These are phyloP conservation scores for Julus scandinavius DNA, from an alignment of 2,888 invertebrate species.

Conservation along the genomic window DNA sequence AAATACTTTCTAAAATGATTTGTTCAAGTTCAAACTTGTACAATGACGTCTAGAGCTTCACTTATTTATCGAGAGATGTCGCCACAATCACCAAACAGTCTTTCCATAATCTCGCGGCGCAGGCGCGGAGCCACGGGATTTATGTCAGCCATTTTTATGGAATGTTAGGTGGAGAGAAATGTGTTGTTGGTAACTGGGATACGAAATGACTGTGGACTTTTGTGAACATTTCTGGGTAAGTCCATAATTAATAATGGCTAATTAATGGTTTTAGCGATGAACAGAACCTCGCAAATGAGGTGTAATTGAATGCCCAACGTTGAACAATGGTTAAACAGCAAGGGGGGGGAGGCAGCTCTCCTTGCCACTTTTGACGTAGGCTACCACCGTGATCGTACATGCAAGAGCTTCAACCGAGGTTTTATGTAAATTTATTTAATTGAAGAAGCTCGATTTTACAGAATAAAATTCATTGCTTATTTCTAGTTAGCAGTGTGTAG, in stretches of 20 bases:
- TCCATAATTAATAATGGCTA: not conserved
- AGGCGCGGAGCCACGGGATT: slow-evolving; percentile 20
- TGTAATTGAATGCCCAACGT: not conserved
- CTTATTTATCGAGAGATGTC: not conserved
- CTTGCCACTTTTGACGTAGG: slow-evolving; percentile 22
- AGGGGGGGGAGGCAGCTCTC: slow-evolving; percentile 35
- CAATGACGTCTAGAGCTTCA: not conserved
- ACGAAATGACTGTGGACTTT: slow-evolving; percentile 71
- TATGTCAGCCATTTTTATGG: slow-evolving; percentile 45
- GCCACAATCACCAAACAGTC: not conserved
- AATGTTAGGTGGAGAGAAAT: slow-evolving; percentile 46
- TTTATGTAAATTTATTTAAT: slow-evolving; percentile 47
- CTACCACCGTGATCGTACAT: not conserved
- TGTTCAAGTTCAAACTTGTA: not conserved
- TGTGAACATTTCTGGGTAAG: slow-evolving; percentile 72
- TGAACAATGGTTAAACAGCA: not conserved
- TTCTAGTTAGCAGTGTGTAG: not conserved
- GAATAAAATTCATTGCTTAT: not conserved
- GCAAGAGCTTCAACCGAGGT: not conserved
- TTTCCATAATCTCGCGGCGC: not conserved
- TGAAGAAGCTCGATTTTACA: not conserved
- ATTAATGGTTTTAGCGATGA: not conserved
- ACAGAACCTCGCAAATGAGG: not conserved
- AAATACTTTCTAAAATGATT: too few species aligned
- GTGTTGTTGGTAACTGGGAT: slow-evolving; percentile 51